A percentile compares a stretch with the other conserved stretches of the same genome.
Evolutionary conservation across 2,113 vertebrate genomes (phyloP).

Genomic region (rabbit (Oryctolagus cuniculus)): DNA sequence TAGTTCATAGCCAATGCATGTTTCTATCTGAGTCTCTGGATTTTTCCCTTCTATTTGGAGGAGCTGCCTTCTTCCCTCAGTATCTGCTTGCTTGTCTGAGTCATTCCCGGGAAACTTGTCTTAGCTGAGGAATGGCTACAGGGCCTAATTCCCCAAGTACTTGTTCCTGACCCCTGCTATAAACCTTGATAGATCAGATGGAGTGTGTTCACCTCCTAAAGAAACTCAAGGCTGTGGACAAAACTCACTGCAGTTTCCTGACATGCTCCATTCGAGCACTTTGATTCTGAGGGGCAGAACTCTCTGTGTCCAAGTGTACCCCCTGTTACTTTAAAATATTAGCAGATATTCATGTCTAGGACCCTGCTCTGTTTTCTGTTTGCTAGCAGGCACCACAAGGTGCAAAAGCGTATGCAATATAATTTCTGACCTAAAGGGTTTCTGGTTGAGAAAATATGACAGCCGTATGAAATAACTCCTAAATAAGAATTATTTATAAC

Average conservation of each 20-base stretch:
- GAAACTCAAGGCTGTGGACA: not conserved
- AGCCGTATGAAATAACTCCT: not conserved
- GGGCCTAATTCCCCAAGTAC: not conserved
- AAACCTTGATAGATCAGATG: not conserved
- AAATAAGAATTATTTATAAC: not conserved
- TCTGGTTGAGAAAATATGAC: not conserved
- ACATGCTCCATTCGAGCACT: not conserved
- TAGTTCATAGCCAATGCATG: rapidly evolving
- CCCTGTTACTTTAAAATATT: not conserved
- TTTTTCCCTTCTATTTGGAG: not conserved
- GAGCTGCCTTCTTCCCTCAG: not conserved
- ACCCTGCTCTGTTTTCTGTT: not conserved
- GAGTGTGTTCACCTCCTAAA: not conserved
- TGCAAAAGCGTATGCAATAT: not conserved
- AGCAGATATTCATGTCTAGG: not conserved
- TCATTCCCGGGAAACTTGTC: not conserved
- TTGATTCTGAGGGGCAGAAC: not conserved
- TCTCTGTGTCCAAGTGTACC: not conserved
- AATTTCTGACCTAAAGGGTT: constrained; percentile 21
- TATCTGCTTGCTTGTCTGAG: not conserved
- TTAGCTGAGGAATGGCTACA: not conserved
- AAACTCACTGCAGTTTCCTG: not conserved
- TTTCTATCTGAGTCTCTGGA: not conserved
- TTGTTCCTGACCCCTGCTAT: not conserved
- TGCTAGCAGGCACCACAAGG: not conserved